Evolutionary conservation across 1,140 invertebrate species (phyloP), one percentile per base, ranked within the genome.

Genomic region (Drosophila subpulchrella): DNA sequence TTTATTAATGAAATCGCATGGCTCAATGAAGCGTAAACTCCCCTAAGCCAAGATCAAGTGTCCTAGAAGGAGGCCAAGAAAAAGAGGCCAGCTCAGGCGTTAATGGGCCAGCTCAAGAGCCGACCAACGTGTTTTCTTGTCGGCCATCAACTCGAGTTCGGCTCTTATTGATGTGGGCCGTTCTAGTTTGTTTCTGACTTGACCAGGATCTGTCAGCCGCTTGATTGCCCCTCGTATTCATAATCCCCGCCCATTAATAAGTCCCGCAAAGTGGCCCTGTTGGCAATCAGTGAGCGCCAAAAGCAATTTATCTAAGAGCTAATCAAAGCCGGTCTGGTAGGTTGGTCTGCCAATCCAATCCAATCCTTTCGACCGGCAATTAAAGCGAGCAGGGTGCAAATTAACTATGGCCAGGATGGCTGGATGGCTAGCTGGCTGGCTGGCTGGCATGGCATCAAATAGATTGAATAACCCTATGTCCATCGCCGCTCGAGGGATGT

Each of bases 1-100:
- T 88, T 88, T 88, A 89, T 89, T 89, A 89, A 89, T 89, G 84
- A 89, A 89, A 84, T 89, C 84, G 81, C 81, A 83, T 89, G 85
- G 84, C 77, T 78, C 84, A 89, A 90, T 88, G 84, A 88, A 88
- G 84, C 84, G 84, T 78, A 80, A 89, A 89, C 86, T 78, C 70
- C 65, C 50, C 61, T 63, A 63, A 62, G 54, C 48, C 75, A 76
- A 77, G 68, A 71, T 61, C 53, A 75, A 82, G 75, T 82, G 76
- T 82, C 63, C 50, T 66, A 46, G 55, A 60, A 73, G 38, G 60
- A 62, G 61, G 39, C 63, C 48, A 53, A 41, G 55, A 65, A 78
- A 65, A 78, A 42, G 63, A 47, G 60, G 41, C 61, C 61, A 42
- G 65, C 61, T 68, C 65, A 75, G 59, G 61, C 62, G 81, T 76